A percentile compares a stretch with the other conserved stretches of the same genome.
Evolutionary conservation across 2,113 vertebrate genomes (phyloP).

Genomic region (Oenanthe oenanthe): DNA sequence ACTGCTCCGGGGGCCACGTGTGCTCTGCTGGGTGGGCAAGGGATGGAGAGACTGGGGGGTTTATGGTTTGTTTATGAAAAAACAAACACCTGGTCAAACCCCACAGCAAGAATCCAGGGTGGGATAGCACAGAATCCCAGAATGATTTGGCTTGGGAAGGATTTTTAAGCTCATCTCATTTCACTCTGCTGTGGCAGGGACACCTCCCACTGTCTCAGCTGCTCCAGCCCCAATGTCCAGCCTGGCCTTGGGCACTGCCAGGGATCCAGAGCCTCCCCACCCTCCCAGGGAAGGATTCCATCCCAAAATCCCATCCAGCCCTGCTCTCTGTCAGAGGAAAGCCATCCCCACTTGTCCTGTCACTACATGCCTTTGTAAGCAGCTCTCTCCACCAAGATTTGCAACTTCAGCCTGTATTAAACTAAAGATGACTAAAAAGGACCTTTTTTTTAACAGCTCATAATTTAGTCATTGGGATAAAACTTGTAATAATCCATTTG

Average conservation of each 20-base stretch:
- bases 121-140: neutral
- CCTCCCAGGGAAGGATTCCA: rapidly evolving
- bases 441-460: neutral
- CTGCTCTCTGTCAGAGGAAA: neutral
- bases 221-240: neutral
- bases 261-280: neutral
- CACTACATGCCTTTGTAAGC: neutral
- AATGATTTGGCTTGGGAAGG: neutral
- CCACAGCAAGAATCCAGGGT: neutral
- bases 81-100: neutral
- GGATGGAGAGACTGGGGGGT: neutral
- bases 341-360: neutral
- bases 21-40: too few species aligned
- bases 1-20: neutral
- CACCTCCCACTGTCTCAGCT: neutral
- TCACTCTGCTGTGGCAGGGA: neutral
- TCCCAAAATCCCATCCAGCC: too few species aligned
- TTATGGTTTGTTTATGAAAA: neutral
- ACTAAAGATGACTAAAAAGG: neutral
- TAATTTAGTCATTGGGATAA: neutral
- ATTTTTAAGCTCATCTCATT: rapidly evolving
- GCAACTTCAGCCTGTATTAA: neutral
- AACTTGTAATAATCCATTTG: neutral
- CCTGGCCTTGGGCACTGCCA: neutral
- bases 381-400: neutral